Conservation (phyloP, 2,113 vertebrate genomes). For the Myrmecophaga tridactyla region DNA sequence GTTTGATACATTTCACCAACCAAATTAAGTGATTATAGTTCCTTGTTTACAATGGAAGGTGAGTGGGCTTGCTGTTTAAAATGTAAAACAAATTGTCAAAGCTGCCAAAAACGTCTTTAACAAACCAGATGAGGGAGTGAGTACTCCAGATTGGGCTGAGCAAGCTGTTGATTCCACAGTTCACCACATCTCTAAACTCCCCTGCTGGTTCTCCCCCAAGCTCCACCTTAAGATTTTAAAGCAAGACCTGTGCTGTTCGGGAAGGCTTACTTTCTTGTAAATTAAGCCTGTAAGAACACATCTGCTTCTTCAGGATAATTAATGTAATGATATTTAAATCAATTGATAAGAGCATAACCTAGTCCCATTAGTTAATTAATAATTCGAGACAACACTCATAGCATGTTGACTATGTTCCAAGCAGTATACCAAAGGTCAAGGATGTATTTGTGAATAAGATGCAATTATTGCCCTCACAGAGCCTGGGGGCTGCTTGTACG, state of each 20-base stretch:
- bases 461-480: accelerated
- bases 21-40: neutral
- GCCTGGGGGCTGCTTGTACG: neutral
- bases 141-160: conserved; percentile 37
- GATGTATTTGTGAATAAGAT: neutral
- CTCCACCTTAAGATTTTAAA: conserved; percentile 21
- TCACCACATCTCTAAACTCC: conserved; percentile 52
- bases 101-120: conserved; percentile 26
- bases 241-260: conserved; percentile 39
- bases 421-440: no score
- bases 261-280: conserved; percentile 43
- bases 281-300: conserved; percentile 48
- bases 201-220: neutral
- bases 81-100: conserved; percentile 31
- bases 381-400: neutral
- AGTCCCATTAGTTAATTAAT: conserved; percentile 30
- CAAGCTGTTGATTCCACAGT: conserved; percentile 55
- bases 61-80: conserved; percentile 33
- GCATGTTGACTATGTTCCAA: neutral
- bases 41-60: conserved; percentile 28
- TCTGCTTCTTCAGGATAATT: conserved; percentile 57
- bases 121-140: conserved; percentile 7
- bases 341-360: conserved; percentile 21
- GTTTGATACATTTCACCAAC: neutral
- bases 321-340: conserved; percentile 53